Evolutionary conservation across 2,888 invertebrate genomes (phyloP).

Genomic region (Andrena bicolor): DNA sequence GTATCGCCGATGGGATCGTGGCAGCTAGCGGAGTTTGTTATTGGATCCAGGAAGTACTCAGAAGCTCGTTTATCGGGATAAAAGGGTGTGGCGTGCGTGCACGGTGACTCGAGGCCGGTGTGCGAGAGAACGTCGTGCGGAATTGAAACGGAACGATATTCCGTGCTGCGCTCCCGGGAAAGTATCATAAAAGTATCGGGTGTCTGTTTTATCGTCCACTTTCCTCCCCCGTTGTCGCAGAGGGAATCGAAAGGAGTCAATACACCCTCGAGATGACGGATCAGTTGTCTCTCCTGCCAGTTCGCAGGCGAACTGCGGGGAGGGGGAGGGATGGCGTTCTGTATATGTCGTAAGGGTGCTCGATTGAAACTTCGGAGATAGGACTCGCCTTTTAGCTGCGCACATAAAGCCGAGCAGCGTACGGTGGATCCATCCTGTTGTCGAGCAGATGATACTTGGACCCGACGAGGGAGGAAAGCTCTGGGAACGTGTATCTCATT

Average conservation of each 20-base stretch:
- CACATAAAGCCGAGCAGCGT: constrained; percentile 22
- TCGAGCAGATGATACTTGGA: constrained; percentile 34
- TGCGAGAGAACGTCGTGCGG: constrained; percentile 29
- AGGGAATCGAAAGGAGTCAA: constrained; percentile 63
- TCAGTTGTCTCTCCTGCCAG: constrained; percentile 52
- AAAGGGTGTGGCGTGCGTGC: constrained; percentile 22
- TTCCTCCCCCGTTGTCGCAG: constrained; percentile 43
- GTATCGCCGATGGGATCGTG: neutral
- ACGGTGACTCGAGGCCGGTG: neutral
- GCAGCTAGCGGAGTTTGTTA: neutral
- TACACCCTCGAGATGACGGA: constrained; percentile 58
- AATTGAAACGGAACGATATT: constrained; percentile 52
- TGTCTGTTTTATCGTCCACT: constrained; percentile 70
- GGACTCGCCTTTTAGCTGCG: constrained; percentile 41
- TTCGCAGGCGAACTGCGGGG: constrained; percentile 4
- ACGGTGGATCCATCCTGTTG: constrained; percentile 16
- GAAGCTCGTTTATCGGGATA: constrained; percentile 19
- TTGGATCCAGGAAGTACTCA: neutral
- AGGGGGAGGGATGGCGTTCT: neutral
- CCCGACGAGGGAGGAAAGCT: constrained; percentile 9
- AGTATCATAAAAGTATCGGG: constrained; percentile 70
- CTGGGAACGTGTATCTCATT: constrained; percentile 32
- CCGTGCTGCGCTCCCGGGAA: constrained; percentile 23
- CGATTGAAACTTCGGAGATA: constrained; percentile 55
- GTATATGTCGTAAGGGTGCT: constrained; percentile 33